A percentile compares a stretch with the other conserved stretches of the same genome.
These are phyloP conservation scores for Sinocyclocheilus rhinocerous DNA, from an alignment of 2,113 vertebrate species.

Conservation along the genomic window DNA sequence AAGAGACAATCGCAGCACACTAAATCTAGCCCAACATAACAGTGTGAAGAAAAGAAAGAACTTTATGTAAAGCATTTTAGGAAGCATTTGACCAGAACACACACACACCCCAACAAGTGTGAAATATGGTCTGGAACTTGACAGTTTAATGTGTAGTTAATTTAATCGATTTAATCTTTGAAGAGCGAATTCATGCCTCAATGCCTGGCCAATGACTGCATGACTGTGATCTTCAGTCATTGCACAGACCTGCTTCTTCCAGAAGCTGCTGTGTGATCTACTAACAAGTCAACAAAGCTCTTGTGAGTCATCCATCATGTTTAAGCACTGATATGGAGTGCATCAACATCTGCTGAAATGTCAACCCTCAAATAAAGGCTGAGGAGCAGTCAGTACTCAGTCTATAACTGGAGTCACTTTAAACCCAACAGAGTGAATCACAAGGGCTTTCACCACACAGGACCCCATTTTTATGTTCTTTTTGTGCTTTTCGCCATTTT, in stretches of 20 bases:
- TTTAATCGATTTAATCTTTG: background rate
- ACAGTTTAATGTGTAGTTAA: background rate
- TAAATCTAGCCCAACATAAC: background rate
- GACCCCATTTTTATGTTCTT: background rate
- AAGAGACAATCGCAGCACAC: background rate
- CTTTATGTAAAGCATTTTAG: background rate
- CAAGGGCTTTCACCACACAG: slow-evolving; percentile 1
- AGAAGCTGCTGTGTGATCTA: slow-evolving; percentile 17
- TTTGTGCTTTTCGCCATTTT: background rate
- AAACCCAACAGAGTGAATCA: slow-evolving; percentile 26
- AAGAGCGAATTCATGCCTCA: background rate
- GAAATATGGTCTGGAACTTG: background rate
- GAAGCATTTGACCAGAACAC: background rate
- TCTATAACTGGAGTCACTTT: slow-evolving; percentile 14
- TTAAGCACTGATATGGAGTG: slow-evolving; percentile 25
- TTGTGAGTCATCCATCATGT: slow-evolving; percentile 29
- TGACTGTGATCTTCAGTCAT: slow-evolving; percentile 20
- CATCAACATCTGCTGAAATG: slow-evolving; percentile 34
- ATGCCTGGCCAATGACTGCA: background rate
- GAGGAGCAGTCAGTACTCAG: background rate
- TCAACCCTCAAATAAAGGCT: slow-evolving; percentile 18
- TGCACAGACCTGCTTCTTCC: background rate
- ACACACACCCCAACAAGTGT: background rate
- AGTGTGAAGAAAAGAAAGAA: background rate
- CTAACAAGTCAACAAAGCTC: slow-evolving; percentile 41